Percentiles rank a stretch among this genome's conserved stretches.
phyloP scores from a whole-genome alignment of 2,797 vertebrate genomes.

The Acanthopagrus latus region DNA sequence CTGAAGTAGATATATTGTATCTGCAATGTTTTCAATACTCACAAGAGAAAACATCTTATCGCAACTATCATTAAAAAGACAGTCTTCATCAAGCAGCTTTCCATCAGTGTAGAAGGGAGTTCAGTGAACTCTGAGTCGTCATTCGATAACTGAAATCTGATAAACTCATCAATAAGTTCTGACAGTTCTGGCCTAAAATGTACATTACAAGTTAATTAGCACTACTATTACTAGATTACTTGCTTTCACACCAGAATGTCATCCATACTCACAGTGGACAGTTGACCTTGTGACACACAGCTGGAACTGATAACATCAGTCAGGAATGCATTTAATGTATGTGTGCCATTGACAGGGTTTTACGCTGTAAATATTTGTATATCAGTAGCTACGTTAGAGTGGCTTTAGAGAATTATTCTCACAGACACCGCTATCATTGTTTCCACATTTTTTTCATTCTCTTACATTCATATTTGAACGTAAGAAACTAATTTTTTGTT shows the following conservation, averaged over 20 bases:
- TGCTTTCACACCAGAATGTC: too few species aligned
- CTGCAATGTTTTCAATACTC: slow-evolving; percentile 1
- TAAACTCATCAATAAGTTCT: background rate
- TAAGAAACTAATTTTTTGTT: background rate
- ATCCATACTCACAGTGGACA: background rate
- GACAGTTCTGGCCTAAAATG: background rate
- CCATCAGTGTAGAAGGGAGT: background rate
- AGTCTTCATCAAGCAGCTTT: background rate
- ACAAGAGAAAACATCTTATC: background rate
- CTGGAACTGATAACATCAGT: background rate
- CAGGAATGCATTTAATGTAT: background rate
- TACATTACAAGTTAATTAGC: background rate
- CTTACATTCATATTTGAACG: background rate
- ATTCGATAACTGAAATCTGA: background rate
- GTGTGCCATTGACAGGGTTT: background rate
- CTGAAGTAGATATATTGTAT: background rate
- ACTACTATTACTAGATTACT: background rate
- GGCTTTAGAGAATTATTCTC: background rate
- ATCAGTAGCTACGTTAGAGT: background rate
- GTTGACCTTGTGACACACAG: background rate
- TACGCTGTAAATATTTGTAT: background rate
- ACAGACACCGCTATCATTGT: background rate
- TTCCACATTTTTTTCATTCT: background rate
- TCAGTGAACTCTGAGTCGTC: background rate
- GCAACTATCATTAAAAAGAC: background rate